Conservation (phyloP, 2,113 vertebrate genomes). For the Corydoras sp. region DNA sequence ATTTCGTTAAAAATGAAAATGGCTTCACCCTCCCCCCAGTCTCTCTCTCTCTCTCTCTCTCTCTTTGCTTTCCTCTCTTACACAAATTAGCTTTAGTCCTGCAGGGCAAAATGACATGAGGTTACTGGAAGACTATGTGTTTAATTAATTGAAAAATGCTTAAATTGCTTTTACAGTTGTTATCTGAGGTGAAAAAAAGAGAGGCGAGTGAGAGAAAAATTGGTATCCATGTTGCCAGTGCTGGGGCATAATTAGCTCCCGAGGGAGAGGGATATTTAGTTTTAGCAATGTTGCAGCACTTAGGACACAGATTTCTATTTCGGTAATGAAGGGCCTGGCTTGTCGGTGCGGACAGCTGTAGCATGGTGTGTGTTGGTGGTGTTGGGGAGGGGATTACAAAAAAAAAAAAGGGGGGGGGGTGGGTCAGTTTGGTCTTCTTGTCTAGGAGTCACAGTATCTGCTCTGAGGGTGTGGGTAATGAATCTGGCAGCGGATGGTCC, state of each 20-base stretch:
- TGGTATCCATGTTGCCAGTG: slow-evolving; percentile 94
- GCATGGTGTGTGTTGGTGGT: slow-evolving; percentile 53
- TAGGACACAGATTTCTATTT: slow-evolving; percentile 99
- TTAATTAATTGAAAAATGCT: slow-evolving; percentile 99
- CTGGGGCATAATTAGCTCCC: slow-evolving; percentile 98
- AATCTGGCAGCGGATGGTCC: slow-evolving; percentile 88
- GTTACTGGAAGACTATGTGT: slow-evolving; percentile 98
- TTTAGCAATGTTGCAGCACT: slow-evolving; percentile 98
- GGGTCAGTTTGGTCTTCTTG: slow-evolving; percentile 89
- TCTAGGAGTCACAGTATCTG: slow-evolving; percentile 84
- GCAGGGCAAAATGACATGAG: slow-evolving; percentile 99
- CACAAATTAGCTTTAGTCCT: slow-evolving; percentile 94
- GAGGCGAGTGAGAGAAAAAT: slow-evolving; percentile 56
- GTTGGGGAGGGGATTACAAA: slow-evolving; percentile 1
- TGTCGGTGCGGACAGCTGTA: slow-evolving; percentile 94
- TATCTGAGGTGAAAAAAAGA: slow-evolving; percentile 78
- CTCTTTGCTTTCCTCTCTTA: background rate
- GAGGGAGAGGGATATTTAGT: slow-evolving; percentile 99
- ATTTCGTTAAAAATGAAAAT: slow-evolving; percentile 58
- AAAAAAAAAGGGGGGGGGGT: slow-evolving; percentile 42
- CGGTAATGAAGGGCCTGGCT: slow-evolving; percentile 91
- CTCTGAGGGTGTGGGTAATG: slow-evolving; percentile 83
- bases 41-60: slow-evolving; percentile 22
- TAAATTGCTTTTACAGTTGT: slow-evolving; percentile 99
- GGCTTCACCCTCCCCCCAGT: slow-evolving; percentile 30